Evolutionary conservation across 2,113 vertebrate species (phyloP), one percentile per base, ranked within the genome.

Genomic region (Oriolus oriolus): DNA sequence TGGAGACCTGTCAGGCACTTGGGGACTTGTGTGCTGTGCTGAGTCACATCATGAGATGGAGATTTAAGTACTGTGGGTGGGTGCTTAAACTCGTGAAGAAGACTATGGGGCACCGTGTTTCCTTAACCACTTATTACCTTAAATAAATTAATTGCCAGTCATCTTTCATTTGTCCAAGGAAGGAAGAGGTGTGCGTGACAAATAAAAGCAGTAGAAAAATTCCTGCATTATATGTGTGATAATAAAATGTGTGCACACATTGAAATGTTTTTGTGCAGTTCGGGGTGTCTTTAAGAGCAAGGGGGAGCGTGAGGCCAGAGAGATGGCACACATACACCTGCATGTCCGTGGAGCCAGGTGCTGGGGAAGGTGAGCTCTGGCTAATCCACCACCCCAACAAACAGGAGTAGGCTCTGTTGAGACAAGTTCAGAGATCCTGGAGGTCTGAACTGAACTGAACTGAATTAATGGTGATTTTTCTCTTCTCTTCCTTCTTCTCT

Each of bases 281-380:
- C n/a, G 20, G 5, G 19, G 7, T 3, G 6, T 44, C 30, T 79
- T 52, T 56, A 79, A 50, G 45, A 44, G n/a, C 53, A 53, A 27
- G 17, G 63, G 52, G 13, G 87, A 90, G 17, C n/a, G 4, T 0
- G 4, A 78, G 45, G 64, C 42, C 68, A 35, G 23, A 20, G 66
- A 23, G 42, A 77, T 68, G 50, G 37, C 35, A 66, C 22, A 7
- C 45, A 12, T 1, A 1, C 24, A 13, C 50, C 49, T 68, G 26
- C 0, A 0, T 76, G n/a, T 73, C 37, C 11, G 47, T 42, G 30
- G 52, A 41, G 56, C 35, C 47, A 54, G 44, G 10, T 0, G 4
- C 27, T 45, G 60, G 39, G 68, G 26, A 87, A 47, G 54, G 24
- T 42, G 75, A 79, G 14, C 10, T 64, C 66, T 95, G 82, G 41